Evolutionary conservation across 2,888 invertebrate species (phyloP).

Genomic region (Lissocephala sabroskyi): DNA sequence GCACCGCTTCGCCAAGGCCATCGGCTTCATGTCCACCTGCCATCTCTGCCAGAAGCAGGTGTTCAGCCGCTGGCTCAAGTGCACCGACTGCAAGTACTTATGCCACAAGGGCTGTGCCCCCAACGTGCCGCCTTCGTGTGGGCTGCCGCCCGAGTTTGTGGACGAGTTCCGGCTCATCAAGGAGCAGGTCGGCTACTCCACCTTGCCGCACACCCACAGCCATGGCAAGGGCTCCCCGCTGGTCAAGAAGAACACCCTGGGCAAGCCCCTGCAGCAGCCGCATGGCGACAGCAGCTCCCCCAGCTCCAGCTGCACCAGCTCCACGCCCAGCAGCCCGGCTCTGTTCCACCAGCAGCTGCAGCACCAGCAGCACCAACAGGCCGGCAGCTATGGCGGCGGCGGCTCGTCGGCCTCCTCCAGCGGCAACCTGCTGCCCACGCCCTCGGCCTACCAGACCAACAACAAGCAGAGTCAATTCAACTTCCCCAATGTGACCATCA

Average conservation of each 20-base stretch:
- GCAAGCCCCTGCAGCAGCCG: slow-evolving; percentile 53
- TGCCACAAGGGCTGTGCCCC: slow-evolving; percentile 85
- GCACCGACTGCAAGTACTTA: slow-evolving; percentile 94
- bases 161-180: slow-evolving; percentile 85
- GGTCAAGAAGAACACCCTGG: slow-evolving; percentile 51
- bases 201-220: slow-evolving; percentile 24
- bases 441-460: slow-evolving; percentile 61
- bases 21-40: slow-evolving; percentile 91
- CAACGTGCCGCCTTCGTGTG: slow-evolving; percentile 94
- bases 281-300: slow-evolving; percentile 90
- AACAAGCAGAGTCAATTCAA: slow-evolving; percentile 71
- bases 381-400: slow-evolving; percentile 70
- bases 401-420: slow-evolving; percentile 49
- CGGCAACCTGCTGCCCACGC: slow-evolving; percentile 55
- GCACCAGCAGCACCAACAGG: slow-evolving; percentile 71
- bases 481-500: slow-evolving; percentile 72
- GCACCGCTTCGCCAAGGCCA: slow-evolving; percentile 90
- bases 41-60: slow-evolving; percentile 92
- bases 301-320: slow-evolving; percentile 96
- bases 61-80: slow-evolving; percentile 86
- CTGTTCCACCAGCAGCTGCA: slow-evolving; percentile 73
- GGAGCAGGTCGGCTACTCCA: slow-evolving; percentile 59
- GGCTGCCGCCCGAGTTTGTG: slow-evolving; percentile 88
- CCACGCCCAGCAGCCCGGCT: slow-evolving; percentile 96
- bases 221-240: slow-evolving; percentile 69